phyloP scores from a whole-genome alignment of 1,140 invertebrate species.

The Agrypnia vestita region DNA sequence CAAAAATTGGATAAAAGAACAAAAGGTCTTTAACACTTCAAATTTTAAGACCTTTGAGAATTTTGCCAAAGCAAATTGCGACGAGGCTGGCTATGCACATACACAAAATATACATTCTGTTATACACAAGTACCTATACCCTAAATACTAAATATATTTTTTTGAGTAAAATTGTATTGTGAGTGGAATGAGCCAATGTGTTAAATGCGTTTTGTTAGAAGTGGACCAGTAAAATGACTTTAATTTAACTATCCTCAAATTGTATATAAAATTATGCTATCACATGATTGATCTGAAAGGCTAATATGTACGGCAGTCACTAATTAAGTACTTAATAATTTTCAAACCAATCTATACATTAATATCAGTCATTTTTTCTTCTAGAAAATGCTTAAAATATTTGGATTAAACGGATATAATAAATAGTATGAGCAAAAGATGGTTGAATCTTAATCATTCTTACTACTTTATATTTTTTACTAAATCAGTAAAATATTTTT shows the following conservation, averaged over 20 bases:
- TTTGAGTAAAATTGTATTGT: neutral
- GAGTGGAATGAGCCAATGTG: neutral
- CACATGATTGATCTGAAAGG: slow-evolving; percentile 21
- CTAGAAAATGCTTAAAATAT: slow-evolving; percentile 23
- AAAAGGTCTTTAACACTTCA: too few relatives aligned
- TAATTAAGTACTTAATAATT: slow-evolving; percentile 20
- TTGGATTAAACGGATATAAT: too few relatives aligned
- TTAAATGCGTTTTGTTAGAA: neutral
- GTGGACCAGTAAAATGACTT: neutral
- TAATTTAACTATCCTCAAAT: slow-evolving; percentile 10
- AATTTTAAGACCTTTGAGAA: too few relatives aligned
- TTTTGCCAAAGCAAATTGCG: neutral
- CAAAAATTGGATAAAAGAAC: too few relatives aligned
- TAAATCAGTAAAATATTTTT: too few relatives aligned
- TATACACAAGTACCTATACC: neutral
- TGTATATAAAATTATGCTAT: slow-evolving; percentile 30
- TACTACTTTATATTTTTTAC: too few relatives aligned
- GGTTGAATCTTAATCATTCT: too few relatives aligned
- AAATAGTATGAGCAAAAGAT: too few relatives aligned
- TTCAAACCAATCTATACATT: slow-evolving; percentile 26
- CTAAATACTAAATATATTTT: neutral
- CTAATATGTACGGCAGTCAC: slow-evolving; percentile 6
- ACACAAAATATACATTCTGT: slow-evolving; percentile 3
- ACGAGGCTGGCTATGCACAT: neutral
- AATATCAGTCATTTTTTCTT: slow-evolving; percentile 45